Evolutionary conservation across 2,113 vertebrate species (phyloP).

Genomic region (Apodemus sylvaticus): DNA sequence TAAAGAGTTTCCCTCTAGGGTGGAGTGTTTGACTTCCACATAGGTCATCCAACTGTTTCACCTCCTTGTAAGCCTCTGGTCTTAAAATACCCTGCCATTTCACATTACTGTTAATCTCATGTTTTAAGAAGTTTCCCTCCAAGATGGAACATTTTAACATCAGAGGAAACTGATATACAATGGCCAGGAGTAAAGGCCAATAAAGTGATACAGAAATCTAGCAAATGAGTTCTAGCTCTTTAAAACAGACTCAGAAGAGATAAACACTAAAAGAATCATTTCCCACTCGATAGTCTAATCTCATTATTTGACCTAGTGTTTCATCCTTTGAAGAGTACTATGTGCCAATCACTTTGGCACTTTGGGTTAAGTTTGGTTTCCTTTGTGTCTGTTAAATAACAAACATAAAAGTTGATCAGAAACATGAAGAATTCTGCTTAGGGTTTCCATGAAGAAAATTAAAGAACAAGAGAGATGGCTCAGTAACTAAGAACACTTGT

Average conservation of each 20-base stretch:
- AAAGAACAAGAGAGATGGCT: neutral
- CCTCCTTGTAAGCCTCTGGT: neutral
- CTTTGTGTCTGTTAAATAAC: neutral
- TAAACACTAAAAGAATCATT: neutral
- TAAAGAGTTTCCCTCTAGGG: neutral
- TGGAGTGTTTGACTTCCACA: neutral
- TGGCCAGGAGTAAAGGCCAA: neutral
- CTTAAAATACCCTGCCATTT: neutral
- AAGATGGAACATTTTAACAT: neutral
- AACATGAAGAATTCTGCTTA: neutral
- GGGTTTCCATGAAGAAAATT: neutral
- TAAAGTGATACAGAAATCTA: neutral
- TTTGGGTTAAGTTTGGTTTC: slow-evolving; percentile 30
- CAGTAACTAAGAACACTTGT: neutral
- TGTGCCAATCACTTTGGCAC: neutral
- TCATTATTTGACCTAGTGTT: neutral
- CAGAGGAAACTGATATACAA: neutral
- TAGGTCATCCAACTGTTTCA: neutral
- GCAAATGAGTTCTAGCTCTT: neutral
- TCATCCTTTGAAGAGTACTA: neutral
- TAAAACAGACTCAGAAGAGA: neutral
- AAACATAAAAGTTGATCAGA: neutral
- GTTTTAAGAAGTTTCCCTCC: neutral
- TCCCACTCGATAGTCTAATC: neutral
- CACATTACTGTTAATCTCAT: neutral